Conservation (phyloP, 2,888 invertebrate genomes). For the Ganaspis brasiliensis region DNA sequence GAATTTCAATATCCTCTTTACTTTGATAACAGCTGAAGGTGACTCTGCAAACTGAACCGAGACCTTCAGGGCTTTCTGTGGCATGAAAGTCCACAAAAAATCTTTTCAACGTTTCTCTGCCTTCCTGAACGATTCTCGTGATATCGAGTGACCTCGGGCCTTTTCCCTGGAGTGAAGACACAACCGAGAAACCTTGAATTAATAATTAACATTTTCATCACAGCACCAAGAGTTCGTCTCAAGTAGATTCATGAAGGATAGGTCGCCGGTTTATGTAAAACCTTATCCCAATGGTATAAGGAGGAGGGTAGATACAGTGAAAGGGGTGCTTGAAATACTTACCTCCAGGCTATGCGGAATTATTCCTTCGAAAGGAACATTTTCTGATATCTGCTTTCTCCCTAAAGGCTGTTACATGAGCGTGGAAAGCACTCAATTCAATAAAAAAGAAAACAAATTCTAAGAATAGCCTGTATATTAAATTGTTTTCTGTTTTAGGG, state of each 20-base stretch:
- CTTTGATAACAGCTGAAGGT: conserved; percentile 25
- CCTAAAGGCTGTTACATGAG: neutral
- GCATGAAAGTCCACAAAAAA: conserved; percentile 12
- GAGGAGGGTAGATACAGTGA: neutral
- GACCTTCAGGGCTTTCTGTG: conserved; percentile 34
- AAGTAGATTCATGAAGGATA: conserved; percentile 66
- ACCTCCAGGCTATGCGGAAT: neutral
- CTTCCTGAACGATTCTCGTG: conserved; percentile 25
- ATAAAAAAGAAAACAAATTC: neutral
- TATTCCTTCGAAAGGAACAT: neutral
- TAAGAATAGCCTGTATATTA: neutral
- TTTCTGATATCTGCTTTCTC: neutral
- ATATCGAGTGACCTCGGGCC: conserved; percentile 64
- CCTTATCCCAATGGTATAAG: neutral
- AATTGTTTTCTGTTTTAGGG: neutral
- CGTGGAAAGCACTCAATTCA: neutral
- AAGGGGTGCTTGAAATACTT: conserved; percentile 6
- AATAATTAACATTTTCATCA: conserved; percentile 72
- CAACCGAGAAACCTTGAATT: conserved; percentile 57
- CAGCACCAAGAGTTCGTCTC: conserved; percentile 59
- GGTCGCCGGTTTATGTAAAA: conserved; percentile 40
- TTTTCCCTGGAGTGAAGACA: conserved; percentile 55
- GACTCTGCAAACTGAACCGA: conserved; percentile 6
- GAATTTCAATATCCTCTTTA: conserved; percentile 41
- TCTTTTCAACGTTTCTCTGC: conserved; percentile 30